Percentiles rank a stretch among this genome's conserved stretches.
Conservation (phyloP, 2,797 vertebrate species). For the Lacerta agilis region DNA sequence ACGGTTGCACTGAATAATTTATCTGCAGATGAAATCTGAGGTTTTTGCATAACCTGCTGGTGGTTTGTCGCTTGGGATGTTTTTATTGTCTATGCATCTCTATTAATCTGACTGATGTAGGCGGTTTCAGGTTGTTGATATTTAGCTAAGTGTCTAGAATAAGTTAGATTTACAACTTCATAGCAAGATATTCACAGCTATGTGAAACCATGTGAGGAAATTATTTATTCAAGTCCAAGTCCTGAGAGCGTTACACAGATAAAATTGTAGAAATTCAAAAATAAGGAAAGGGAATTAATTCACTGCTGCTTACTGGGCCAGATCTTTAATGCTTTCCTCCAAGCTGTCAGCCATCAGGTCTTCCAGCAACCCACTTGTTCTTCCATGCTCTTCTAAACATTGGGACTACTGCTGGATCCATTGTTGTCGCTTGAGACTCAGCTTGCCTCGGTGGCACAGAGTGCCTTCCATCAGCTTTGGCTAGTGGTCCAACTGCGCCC, state of each 20-base stretch:
- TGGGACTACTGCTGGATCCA: no score
- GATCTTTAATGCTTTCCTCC: background rate
- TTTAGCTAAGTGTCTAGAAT: conserved; percentile 52
- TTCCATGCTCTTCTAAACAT: background rate
- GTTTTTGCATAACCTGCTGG: conserved; percentile 66
- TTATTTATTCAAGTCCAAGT: background rate
- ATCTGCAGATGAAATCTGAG: conserved; percentile 67
- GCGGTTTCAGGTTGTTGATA: conserved; percentile 33
- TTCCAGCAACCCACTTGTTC: background rate
- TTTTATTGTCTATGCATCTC: conserved; percentile 73
- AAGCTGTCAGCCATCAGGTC: background rate
- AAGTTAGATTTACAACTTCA: conserved; percentile 44
- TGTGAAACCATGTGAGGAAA: conserved; percentile 12
- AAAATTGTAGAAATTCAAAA: background rate
- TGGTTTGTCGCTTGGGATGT: conserved; percentile 74
- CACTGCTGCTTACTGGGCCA: background rate
- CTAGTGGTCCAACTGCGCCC: no score
- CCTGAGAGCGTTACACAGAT: background rate
- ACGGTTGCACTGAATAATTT: conserved; percentile 61
- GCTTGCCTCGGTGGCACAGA: no score
- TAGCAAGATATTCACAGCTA: conserved; percentile 12
- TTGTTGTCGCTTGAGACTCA: no score
- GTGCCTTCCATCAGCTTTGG: no score
- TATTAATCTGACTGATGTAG: conserved; percentile 56
- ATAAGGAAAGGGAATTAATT: background rate